These are phyloP conservation scores for Tetragonula carbonaria DNA, from an alignment of 2,888 invertebrate species.

Conservation along the genomic window DNA sequence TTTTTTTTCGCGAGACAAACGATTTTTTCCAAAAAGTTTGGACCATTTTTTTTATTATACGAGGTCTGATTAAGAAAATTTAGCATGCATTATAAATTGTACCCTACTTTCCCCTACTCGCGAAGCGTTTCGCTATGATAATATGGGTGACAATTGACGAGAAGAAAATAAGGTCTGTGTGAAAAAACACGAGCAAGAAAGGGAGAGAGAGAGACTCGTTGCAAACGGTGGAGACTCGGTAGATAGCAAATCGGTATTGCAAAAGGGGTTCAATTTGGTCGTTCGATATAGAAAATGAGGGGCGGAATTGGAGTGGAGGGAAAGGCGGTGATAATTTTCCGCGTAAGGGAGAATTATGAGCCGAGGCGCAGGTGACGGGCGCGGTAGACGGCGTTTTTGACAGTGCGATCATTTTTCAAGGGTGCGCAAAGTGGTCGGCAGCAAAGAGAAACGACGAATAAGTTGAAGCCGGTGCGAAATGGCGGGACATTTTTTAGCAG, in stretches of 20 bases:
- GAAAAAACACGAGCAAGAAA: no score
- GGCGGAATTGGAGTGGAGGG: slow-evolving; percentile 19
- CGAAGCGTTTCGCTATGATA: no score
- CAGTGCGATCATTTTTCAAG: slow-evolving; percentile 69
- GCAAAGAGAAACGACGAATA: slow-evolving; percentile 50
- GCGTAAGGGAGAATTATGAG: slow-evolving; percentile 59
- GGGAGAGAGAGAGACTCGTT: no score
- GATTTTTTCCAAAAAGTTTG: no score
- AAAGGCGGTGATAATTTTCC: slow-evolving; percentile 55
- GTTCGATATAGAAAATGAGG: neutral
- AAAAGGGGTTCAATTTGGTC: neutral
- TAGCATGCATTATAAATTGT: no score
- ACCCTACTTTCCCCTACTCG: no score
- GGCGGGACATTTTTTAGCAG: slow-evolving; percentile 64
- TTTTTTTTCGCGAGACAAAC: no score
- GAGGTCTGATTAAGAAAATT: no score
- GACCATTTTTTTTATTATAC: no score
- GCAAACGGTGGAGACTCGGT: neutral
- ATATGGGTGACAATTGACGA: no score
- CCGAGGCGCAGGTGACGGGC: slow-evolving; percentile 64
- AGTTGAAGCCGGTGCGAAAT: slow-evolving; percentile 48
- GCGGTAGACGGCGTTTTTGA: slow-evolving; percentile 62
- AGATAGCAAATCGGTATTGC: neutral
- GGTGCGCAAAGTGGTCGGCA: slow-evolving; percentile 32
- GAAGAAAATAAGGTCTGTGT: no score